A percentile compares a stretch with the other conserved stretches of the same genome.
Conservation (phyloP, 1,140 invertebrate genomes). For the Drosophila insularis region DNA sequence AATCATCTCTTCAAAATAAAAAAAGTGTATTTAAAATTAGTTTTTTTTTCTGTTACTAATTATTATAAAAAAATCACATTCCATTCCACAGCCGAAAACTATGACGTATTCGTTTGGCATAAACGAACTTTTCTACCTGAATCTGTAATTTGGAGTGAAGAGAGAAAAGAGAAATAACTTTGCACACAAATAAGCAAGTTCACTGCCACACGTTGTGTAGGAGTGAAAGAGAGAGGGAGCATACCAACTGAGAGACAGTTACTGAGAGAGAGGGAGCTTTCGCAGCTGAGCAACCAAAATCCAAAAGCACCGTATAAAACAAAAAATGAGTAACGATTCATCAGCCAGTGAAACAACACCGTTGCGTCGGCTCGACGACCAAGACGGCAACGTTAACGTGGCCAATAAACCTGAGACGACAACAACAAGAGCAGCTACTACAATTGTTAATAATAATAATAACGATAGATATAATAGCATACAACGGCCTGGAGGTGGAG, state of each 20-base stretch:
- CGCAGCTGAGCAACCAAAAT: conserved; percentile 36
- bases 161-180: conserved; percentile 2
- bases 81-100: not conserved
- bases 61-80: not conserved
- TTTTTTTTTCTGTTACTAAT: not conserved
- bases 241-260: too few relatives aligned
- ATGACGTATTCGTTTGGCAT: not conserved
- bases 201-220: conserved; percentile 46
- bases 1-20: too few relatives aligned
- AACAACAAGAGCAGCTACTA: not conserved
- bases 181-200: conserved; percentile 46
- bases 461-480: conserved; percentile 31
- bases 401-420: conserved; percentile 36
- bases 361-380: conserved; percentile 64
- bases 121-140: conserved; percentile 34
- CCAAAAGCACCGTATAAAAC: conserved; percentile 27
- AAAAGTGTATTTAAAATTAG: not conserved
- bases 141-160: not conserved
- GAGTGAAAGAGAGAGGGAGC: conserved; percentile 6
- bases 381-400: conserved; percentile 53
- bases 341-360: conserved; percentile 74
- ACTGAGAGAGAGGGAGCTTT: conserved; percentile 38
- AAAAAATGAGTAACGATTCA: conserved; percentile 76
- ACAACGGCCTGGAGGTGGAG: conserved; percentile 38
- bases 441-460: conserved; percentile 19